Evolutionary conservation across 2,797 vertebrate genomes (phyloP), one percentile per base, ranked within the genome.

Genomic region (Spondyliosoma cantharus): DNA sequence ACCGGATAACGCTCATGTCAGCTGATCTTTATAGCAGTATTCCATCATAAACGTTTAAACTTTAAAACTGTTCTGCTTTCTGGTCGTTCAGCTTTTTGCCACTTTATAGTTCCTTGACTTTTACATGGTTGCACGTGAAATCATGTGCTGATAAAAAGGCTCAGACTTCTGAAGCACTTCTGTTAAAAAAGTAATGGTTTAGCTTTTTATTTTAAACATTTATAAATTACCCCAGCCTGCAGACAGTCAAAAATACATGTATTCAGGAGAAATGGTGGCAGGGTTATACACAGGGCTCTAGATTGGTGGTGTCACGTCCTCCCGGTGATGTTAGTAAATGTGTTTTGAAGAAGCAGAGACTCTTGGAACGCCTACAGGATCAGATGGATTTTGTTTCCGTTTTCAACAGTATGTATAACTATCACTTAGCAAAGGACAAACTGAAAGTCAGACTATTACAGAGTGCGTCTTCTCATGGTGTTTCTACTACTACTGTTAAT

Each of bases 51-150:
- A 48, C 27, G 42, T 42, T 53, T 67, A 5, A 70, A 65, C 24
- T 76, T 70, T 9, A 67, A 37, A 64, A 63, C 49, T 20, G 25
- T 49, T 80, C 58, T 65, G 49, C 29, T 72, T 64, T 68, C 42
- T 53, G 59, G 13, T 6, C 6, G 17, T 22, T 32, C 52, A 74
- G 32, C 32, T 24, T 54, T 48, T 27, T 61, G 19, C 14, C 27
- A 74, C 7, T 61, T 85, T 62, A 0, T 48, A 17, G 52, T 12
- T 48, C n/a, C 62, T 46, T 76, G 29, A 59, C 29, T 54, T 80
- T 75, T 58, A 69, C 6, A 9, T 42, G 15, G 43, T 27, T 32
- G 42, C 19, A 52, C 19, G 17, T 71, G 16, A 5, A 59, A 24
- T 43, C 37, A 45, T 16, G n/a, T 24, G 19, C 20, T 61, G n/a